phyloP scores from a whole-genome alignment of 2,888 invertebrate genomes.

The Candidula unifasciata region DNA sequence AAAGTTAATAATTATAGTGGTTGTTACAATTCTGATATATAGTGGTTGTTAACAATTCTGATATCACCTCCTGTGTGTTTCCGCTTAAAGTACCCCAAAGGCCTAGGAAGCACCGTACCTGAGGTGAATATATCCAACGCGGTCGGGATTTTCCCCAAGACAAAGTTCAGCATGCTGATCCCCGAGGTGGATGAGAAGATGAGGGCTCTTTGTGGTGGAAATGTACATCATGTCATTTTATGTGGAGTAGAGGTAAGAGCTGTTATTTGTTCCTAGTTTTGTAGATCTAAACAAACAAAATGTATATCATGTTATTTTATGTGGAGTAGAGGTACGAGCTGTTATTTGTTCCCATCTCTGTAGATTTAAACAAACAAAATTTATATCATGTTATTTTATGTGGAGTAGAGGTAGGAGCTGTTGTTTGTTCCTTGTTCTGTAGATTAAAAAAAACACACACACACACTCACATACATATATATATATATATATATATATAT shows the following conservation, averaged over 20 bases:
- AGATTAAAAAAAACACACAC: neutral
- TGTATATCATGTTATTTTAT: too few species aligned
- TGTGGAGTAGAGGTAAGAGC: conserved; percentile 76
- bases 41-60: neutral
- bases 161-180: conserved; percentile 81
- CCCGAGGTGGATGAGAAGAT: conserved; percentile 78
- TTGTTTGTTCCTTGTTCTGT: conserved; percentile 34
- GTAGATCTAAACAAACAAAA: neutral
- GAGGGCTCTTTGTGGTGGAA: conserved; percentile 68
- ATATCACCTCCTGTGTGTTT: neutral
- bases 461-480: too few species aligned
- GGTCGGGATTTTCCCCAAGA: conserved; percentile 78
- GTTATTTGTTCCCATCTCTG: conserved; percentile 34
- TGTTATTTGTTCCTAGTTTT: conserved; percentile 35
- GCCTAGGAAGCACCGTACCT: conserved; percentile 80
- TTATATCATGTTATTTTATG: too few species aligned
- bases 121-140: conserved; percentile 79
- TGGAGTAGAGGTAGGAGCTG: conserved; percentile 55
- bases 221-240: conserved; percentile 72
- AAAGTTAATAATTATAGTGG: neutral
- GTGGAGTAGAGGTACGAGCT: conserved; percentile 55
- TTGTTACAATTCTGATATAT: too few species aligned
- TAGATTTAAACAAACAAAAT: neutral
- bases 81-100: conserved; percentile 80
- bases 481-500: too few species aligned